Evolutionary conservation across 2,113 vertebrate species (phyloP).

Genomic region (Ciconia boyciana): DNA sequence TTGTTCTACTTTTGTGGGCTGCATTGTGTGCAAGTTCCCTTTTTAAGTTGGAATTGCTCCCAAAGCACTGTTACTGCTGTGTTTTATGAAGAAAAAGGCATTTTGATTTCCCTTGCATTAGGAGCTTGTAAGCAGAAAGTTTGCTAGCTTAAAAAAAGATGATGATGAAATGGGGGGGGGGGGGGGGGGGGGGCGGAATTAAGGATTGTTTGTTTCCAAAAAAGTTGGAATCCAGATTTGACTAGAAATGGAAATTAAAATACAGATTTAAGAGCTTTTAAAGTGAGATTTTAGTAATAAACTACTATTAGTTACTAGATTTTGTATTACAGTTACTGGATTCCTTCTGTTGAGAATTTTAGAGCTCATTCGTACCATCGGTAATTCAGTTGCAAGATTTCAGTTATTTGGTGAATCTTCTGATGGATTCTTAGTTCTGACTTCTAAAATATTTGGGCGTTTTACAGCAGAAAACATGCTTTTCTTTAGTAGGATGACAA

Average conservation of each 20-base stretch:
- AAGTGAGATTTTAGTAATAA: not conserved
- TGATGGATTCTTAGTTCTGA: not conserved
- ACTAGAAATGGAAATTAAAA: not conserved
- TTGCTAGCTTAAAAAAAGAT: not conserved
- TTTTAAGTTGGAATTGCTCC: not conserved
- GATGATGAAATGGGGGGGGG: not conserved
- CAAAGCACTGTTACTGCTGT: not conserved
- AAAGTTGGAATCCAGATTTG: not conserved
- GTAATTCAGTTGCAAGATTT: not conserved
- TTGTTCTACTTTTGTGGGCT: not conserved
- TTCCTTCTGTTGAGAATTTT: not conserved
- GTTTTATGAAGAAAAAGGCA: not conserved
- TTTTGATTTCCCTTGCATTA: not conserved
- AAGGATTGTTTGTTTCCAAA: rapidly evolving
- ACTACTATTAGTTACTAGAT: not conserved
- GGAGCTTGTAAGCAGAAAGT: not conserved
- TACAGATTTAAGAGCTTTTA: not conserved
- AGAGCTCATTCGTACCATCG: not conserved
- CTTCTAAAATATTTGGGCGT: not conserved
- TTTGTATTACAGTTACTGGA: not conserved
- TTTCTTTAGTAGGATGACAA: not conserved
- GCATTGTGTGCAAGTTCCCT: not conserved
- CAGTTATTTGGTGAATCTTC: not conserved
- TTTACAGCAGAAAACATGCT: not conserved
- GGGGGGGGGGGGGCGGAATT: too few relatives aligned